These are phyloP conservation scores for Proales similis DNA, from an alignment of 1,140 invertebrate species.

Conservation along the genomic window DNA sequence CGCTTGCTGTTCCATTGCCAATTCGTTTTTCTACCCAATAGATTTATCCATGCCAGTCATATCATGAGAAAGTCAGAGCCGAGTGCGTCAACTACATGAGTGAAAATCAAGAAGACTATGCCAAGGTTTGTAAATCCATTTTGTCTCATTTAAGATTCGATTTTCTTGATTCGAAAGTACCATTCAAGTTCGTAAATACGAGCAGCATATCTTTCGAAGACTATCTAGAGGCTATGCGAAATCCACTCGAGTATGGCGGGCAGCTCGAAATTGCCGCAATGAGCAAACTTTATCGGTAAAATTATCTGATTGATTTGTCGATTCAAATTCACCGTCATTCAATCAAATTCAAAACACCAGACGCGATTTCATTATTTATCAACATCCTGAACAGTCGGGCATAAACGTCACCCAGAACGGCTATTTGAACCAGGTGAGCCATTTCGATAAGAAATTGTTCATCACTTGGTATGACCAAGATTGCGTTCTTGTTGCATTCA, in stretches of 20 bases:
- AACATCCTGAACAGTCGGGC: slow-evolving; percentile 60
- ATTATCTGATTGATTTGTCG: slow-evolving; percentile 34
- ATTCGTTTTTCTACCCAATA: slow-evolving; percentile 63
- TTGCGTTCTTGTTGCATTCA: neutral
- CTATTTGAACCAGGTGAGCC: slow-evolving; percentile 53
- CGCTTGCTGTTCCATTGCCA: slow-evolving; percentile 38
- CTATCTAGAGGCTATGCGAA: slow-evolving; percentile 17
- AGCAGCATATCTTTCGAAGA: slow-evolving; percentile 1
- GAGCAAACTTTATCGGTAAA: slow-evolving; percentile 62
- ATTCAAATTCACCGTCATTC: slow-evolving; percentile 31
- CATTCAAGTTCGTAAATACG: slow-evolving; percentile 55
- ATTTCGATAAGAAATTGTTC: neutral
- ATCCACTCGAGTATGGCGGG: slow-evolving; percentile 59
- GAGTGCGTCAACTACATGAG: slow-evolving; percentile 66
- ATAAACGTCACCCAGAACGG: slow-evolving; percentile 59
- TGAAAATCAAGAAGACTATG: slow-evolving; percentile 54
- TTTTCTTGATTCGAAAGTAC: no score
- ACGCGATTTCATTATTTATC: slow-evolving; percentile 66
- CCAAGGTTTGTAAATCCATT: no score
- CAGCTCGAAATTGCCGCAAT: slow-evolving; percentile 64
- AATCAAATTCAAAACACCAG: no score
- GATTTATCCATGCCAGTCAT: slow-evolving; percentile 54
- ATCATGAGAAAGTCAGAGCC: slow-evolving; percentile 64
- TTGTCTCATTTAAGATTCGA: no score
- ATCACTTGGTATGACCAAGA: neutral